These are phyloP conservation scores for Pseudoatta argentina DNA, from an alignment of 1,140 invertebrate genomes.

Conservation along the genomic window DNA sequence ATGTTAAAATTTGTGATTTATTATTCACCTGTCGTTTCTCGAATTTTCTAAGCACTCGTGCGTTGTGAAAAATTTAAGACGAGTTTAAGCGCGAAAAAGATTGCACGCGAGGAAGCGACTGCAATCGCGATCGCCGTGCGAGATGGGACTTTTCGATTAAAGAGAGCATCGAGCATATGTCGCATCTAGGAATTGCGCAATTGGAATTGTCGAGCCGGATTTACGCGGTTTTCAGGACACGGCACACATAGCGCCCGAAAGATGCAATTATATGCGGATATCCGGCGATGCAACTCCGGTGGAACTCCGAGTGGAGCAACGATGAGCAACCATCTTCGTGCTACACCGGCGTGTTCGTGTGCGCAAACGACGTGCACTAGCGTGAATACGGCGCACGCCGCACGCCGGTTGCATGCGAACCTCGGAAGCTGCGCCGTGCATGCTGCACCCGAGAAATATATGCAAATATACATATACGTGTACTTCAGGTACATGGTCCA, in stretches of 20 bases:
- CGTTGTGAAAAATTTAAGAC: constrained; percentile 4
- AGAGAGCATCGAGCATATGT: constrained; percentile 64
- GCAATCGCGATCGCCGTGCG: neutral
- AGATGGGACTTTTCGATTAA: constrained; percentile 13
- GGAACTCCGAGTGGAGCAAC: neutral
- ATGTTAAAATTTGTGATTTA: neutral
- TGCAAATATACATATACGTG: constrained; percentile 51
- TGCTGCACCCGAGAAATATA: constrained; percentile 67
- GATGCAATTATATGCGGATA: constrained; percentile 73
- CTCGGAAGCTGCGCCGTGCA: constrained; percentile 51
- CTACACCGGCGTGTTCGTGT: constrained; percentile 33
- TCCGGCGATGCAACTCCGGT: constrained; percentile 38
- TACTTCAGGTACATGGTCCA: neutral
- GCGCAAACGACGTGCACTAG: constrained; percentile 61
- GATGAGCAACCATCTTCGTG: constrained; percentile 49
- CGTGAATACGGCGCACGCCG: constrained; percentile 7
- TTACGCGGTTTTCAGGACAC: constrained; percentile 47
- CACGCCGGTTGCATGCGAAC: constrained; percentile 53
- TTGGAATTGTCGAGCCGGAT: constrained; percentile 61
- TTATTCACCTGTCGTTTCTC: neutral
- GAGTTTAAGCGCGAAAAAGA: neutral
- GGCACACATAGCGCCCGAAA: constrained; percentile 63
- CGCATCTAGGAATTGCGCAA: constrained; percentile 21
- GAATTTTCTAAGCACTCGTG: neutral
- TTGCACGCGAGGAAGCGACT: constrained; percentile 4